These are phyloP conservation scores for Embidobia sp. DNA, from an alignment of 2,888 invertebrate genomes.

Conservation along the genomic window DNA sequence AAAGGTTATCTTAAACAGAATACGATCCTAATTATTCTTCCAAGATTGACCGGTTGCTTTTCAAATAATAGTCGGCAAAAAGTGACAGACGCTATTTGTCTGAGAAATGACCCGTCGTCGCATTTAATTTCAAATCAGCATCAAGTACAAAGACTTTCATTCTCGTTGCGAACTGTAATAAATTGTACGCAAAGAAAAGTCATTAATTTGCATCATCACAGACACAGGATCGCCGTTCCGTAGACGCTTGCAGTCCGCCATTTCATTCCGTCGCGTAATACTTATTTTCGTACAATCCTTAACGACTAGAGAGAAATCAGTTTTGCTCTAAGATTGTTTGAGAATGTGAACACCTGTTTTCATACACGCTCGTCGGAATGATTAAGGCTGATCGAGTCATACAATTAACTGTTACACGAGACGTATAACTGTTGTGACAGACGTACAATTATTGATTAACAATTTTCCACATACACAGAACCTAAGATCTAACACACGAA, in stretches of 20 bases:
- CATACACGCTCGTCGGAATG: constrained; percentile 53
- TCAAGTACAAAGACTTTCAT: constrained; percentile 28
- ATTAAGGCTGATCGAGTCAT: constrained; percentile 55
- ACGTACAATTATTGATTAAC: constrained; percentile 36
- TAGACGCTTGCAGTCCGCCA: no score
- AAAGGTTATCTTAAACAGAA: constrained; percentile 10
- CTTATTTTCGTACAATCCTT: constrained; percentile 24
- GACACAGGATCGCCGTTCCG: no score
- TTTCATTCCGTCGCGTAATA: constrained; percentile 17
- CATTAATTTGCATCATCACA: constrained; percentile 39
- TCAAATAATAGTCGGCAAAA: constrained; percentile 16
- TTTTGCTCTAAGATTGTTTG: constrained; percentile 56
- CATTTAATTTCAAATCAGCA: constrained; percentile 37
- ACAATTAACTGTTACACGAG: constrained; percentile 48
- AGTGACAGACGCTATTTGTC: constrained; percentile 21
- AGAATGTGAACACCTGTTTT: constrained; percentile 60
- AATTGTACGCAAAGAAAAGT: constrained; percentile 22
- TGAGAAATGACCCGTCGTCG: constrained; percentile 28
- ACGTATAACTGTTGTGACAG: constrained; percentile 32
- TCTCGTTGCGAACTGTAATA: constrained; percentile 35
- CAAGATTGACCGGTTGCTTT: neutral
- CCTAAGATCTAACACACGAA: constrained; percentile 17
- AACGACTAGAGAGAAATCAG: constrained; percentile 29
- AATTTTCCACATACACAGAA: constrained; percentile 22
- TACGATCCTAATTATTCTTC: constrained; percentile 10